Conservation (phyloP, 2,888 invertebrate genomes). For the Autographa pulchrina region DNA sequence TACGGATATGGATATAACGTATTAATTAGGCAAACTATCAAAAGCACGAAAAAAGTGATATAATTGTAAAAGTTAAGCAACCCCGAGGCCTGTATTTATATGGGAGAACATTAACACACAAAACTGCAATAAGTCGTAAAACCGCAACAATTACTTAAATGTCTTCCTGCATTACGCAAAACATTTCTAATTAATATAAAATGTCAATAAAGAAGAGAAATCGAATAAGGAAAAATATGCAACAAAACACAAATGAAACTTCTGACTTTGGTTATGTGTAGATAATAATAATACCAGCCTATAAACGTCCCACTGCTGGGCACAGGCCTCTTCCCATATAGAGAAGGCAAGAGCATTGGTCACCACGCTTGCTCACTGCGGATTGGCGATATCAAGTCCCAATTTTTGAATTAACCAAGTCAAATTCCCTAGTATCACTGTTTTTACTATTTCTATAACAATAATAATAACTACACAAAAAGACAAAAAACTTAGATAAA, state of each 20-base stretch:
- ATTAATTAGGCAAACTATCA: no score
- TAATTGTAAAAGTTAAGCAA: background rate
- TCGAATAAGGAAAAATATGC: conserved; percentile 24
- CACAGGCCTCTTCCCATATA: no score
- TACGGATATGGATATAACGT: no score
- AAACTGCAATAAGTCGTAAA: background rate
- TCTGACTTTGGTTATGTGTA: conserved; percentile 14
- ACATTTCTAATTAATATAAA: background rate
- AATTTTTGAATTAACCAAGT: no score
- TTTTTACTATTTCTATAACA: background rate
- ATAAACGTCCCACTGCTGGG: no score
- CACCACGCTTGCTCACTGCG: no score
- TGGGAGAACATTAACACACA: background rate
- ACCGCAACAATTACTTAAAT: background rate
- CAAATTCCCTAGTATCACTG: no score
- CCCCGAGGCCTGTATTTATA: background rate
- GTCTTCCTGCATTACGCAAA: background rate
- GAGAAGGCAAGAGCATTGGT: no score
- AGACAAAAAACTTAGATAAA: conserved; percentile 16
- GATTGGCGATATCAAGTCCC: no score
- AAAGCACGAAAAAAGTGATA: background rate
- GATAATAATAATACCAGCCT: no score
- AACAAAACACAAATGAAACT: conserved; percentile 13
- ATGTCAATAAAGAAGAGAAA: conserved; percentile 11
- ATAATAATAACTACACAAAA: background rate